These are phyloP conservation scores for Siniperca chuatsi DNA, from an alignment of 2,113 vertebrate species.

Conservation along the genomic window DNA sequence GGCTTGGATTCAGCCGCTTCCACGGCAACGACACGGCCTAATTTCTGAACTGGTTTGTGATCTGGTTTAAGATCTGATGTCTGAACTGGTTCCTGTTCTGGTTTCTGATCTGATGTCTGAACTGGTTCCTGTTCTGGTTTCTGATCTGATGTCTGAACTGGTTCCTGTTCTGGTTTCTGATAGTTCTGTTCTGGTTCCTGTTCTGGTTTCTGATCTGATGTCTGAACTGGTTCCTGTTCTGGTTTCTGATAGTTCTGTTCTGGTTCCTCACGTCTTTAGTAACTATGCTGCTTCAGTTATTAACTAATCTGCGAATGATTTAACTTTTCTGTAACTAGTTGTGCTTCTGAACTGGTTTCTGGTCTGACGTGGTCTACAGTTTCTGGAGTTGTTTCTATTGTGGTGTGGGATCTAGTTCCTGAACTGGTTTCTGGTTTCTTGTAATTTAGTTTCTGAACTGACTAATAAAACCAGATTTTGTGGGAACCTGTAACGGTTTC, in stretches of 20 bases:
- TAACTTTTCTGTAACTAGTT: background rate
- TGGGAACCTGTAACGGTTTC: background rate
- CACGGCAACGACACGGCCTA: background rate
- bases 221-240: background rate
- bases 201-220: background rate
- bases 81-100: too few relatives aligned
- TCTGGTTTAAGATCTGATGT: background rate
- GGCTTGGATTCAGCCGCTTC: slow-evolving; percentile 3
- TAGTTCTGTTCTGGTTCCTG: background rate
- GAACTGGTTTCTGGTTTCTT: too few relatives aligned
- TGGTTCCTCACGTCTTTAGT: background rate
- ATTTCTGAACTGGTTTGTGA: background rate
- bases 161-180: background rate
- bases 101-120: too few relatives aligned
- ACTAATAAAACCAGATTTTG: background rate
- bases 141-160: background rate
- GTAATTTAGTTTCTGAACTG: background rate
- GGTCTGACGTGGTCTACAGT: too few relatives aligned
- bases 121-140: slow-evolving; percentile 1
- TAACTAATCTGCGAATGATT: background rate
- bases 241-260: background rate
- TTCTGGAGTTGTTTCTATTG: too few relatives aligned
- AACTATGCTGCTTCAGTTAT: background rate
- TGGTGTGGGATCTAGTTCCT: too few relatives aligned
- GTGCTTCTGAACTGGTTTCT: too few relatives aligned